These are phyloP conservation scores for Hirtodrosophila alboralis DNA, from an alignment of 2,888 invertebrate genomes.

Conservation along the genomic window DNA sequence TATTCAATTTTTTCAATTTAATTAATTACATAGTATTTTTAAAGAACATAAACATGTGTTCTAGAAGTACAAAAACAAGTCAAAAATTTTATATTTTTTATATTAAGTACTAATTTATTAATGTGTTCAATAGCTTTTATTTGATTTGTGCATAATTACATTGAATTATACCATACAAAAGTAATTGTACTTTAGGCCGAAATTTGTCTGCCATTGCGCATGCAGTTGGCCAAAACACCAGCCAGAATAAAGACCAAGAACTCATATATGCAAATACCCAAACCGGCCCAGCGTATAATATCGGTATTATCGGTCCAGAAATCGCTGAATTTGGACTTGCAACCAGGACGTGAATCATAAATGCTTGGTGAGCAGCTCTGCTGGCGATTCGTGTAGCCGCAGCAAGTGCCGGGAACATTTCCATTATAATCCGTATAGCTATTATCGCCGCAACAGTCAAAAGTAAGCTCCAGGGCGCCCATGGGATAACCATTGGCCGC, in stretches of 20 bases:
- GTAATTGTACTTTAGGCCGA: slow-evolving; percentile 8
- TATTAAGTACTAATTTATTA: too few relatives aligned
- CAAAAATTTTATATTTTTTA: too few relatives aligned
- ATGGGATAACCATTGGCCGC: slow-evolving; percentile 66
- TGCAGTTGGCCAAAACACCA: slow-evolving; percentile 92
- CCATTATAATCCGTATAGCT: slow-evolving; percentile 45
- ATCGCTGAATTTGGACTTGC: slow-evolving; percentile 80
- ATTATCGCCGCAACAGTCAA: slow-evolving; percentile 73
- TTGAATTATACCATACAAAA: too few relatives aligned
- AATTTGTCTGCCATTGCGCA: slow-evolving; percentile 83
- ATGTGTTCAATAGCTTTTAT: neutral
- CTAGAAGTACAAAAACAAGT: too few relatives aligned
- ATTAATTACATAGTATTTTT: too few relatives aligned
- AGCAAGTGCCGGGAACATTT: slow-evolving; percentile 70
- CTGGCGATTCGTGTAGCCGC: slow-evolving; percentile 53
- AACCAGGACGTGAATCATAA: slow-evolving; percentile 54
- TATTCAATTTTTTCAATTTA: too few relatives aligned
- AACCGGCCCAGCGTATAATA: slow-evolving; percentile 87
- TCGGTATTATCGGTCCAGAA: slow-evolving; percentile 71
- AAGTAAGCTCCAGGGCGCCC: slow-evolving; percentile 73
- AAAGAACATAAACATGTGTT: too few relatives aligned
- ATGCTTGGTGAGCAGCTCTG: slow-evolving; percentile 24
- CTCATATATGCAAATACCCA: slow-evolving; percentile 89
- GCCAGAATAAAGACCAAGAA: slow-evolving; percentile 91
- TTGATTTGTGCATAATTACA: neutral